phyloP scores from a whole-genome alignment of 2,113 vertebrate species.

The Sinosuthora webbiana region DNA sequence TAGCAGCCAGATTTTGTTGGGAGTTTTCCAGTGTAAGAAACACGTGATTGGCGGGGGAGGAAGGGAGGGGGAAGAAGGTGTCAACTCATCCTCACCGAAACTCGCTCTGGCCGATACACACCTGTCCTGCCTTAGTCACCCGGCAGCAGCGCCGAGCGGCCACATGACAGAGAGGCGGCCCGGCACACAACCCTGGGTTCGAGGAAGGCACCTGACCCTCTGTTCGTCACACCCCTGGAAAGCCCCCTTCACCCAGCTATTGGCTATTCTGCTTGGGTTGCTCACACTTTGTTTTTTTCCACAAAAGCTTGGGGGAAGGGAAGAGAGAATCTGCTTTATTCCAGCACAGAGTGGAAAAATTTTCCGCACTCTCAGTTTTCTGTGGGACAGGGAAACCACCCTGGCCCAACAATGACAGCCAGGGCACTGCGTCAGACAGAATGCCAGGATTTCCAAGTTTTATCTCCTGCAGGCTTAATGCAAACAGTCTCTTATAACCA shows the following conservation, averaged over 20 bases:
- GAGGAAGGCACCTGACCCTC: neutral
- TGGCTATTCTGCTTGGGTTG: neutral
- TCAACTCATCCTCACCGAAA: neutral
- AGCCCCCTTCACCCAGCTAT: neutral
- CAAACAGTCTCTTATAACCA: neutral
- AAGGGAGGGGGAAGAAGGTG: neutral
- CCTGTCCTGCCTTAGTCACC: neutral
- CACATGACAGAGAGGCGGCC: neutral
- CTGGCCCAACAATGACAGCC: neutral
- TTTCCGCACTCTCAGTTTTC: neutral
- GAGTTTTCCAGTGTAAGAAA: neutral
- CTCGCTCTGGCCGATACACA: neutral
- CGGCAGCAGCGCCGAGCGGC: neutral
- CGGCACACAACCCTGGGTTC: accelerated
- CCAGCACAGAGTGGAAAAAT: constrained; percentile 17
- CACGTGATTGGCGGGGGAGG: neutral
- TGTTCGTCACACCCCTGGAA: neutral
- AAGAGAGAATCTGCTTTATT: neutral
- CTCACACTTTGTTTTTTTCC: neutral
- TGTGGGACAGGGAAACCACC: neutral
- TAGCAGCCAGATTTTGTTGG: neutral
- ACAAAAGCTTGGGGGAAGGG: constrained; percentile 25
- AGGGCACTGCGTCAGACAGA: neutral
- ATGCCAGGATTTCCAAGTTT: neutral
- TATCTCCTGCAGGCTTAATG: neutral